Conservation (phyloP, 2,888 invertebrate species). For the Patella caerulea region DNA sequence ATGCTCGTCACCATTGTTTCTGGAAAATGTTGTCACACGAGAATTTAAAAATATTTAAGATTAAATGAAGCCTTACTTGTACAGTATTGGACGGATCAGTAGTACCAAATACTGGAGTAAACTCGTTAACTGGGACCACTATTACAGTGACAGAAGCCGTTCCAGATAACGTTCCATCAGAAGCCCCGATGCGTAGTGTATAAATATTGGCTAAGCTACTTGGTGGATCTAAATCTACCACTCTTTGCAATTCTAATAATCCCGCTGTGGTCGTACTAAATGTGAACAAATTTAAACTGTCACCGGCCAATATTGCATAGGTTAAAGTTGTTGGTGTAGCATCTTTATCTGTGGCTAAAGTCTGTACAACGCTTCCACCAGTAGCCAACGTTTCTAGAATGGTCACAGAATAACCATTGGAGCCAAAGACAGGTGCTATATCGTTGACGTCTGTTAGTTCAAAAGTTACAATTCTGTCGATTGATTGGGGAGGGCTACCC, state of each 20-base stretch:
- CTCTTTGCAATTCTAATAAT: conserved; percentile 12
- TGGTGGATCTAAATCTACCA: conserved; percentile 29
- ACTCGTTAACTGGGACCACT: conserved; percentile 42
- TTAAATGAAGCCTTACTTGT: conserved; percentile 64
- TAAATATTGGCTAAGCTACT: conserved; percentile 34
- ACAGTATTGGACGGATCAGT: conserved; percentile 16
- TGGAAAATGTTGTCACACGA: no score
- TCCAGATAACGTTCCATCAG: conserved; percentile 31
- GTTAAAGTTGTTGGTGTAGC: conserved; percentile 25
- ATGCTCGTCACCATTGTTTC: no score
- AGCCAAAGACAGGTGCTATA: conserved; percentile 25
- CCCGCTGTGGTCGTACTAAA: conserved; percentile 25
- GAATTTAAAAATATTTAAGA: no score
- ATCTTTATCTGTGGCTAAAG: conserved; percentile 31
- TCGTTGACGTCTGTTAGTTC: conserved; percentile 33
- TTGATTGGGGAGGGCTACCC: conserved; percentile 24
- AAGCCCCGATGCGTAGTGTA: conserved; percentile 33
- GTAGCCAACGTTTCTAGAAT: conserved; percentile 32
- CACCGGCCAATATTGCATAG: conserved; percentile 16
- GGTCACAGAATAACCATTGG: conserved; percentile 23
- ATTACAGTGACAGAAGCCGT: conserved; percentile 30
- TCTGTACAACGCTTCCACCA: conserved; percentile 25
- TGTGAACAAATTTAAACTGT: conserved; percentile 17
- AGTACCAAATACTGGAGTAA: conserved; percentile 30
- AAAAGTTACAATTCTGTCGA: conserved; percentile 15